Evolutionary conservation across 2,797 vertebrate species (phyloP).

Genomic region (Limosa lapponica): DNA sequence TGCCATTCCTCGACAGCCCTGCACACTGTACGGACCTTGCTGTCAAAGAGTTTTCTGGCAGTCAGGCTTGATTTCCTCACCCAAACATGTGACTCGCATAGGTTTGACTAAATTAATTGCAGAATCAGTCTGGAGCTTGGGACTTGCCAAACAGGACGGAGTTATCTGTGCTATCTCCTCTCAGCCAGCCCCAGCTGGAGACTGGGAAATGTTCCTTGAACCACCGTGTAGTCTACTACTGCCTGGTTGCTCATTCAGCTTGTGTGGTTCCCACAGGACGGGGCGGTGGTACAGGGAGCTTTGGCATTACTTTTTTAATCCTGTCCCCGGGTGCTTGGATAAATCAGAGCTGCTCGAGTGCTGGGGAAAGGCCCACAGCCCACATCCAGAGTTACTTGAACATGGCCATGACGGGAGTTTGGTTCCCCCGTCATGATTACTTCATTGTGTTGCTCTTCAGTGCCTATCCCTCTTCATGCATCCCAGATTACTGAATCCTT

Average conservation of each 20-base stretch:
- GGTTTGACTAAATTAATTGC: slow-evolving; percentile 44
- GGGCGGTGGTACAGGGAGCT: not conserved
- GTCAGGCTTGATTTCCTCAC: slow-evolving; percentile 21
- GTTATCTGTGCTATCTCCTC: slow-evolving; percentile 40
- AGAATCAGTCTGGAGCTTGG: slow-evolving; percentile 31
- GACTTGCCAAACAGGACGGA: slow-evolving; percentile 38
- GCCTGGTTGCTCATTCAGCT: not conserved
- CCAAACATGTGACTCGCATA: not conserved
- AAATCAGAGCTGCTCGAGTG: not conserved
- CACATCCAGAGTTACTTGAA: not conserved
- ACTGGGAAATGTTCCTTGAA: not conserved
- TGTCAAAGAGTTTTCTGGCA: slow-evolving; percentile 9
- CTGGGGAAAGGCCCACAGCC: not conserved
- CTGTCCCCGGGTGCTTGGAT: not conserved
- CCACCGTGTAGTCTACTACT: not conserved
- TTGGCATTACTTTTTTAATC: not conserved
- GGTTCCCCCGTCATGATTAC: not conserved
- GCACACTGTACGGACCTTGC: not conserved
- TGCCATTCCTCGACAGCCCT: not conserved
- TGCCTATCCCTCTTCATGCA: not conserved
- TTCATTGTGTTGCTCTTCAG: not conserved
- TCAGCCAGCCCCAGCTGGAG: not conserved
- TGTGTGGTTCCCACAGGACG: not conserved
- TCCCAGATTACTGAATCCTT: not conserved
- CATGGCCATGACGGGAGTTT: not conserved